Evolutionary conservation across 64 coral and sea anemone genomes (phyloP), one percentile per base, ranked within the genome.

Genomic region (Hydrozoanthus tunicans): DNA sequence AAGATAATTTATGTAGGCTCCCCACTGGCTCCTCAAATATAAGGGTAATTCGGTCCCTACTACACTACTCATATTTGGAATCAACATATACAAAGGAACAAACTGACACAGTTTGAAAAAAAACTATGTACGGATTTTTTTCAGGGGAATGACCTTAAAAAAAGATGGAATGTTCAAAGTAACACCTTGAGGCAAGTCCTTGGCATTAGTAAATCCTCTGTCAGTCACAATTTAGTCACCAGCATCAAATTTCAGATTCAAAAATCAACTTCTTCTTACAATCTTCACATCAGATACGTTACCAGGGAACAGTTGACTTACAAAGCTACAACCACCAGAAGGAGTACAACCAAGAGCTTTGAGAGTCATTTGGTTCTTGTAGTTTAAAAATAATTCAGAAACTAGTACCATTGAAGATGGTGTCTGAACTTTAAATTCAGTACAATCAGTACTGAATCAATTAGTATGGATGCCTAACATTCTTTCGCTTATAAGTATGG

Each of bases 291-390:
- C 85, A 53, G 85, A 89, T 54, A 74, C 77, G 53, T 62, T 89
- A 11, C 66, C 85, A 73, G 85, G 76, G 58, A 73, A 89, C 9
- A 89, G 58, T 72, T 89, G 85, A 89, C 85, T 89, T 43, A 89
- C 66, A 89, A 89, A 89, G 77, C 63, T 73, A 60, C 62, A 54
- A 51, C 62, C 62, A 58, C 85, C 69, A 89, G 63, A 71, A 55
- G 70, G 85, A 15, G 69, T 73, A 24, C 62, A 73, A 62, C 85
- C 43, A 70, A 89, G 85, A 73, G 63, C 69, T 59, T 89, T 77
- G 51, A 89, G 66, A 51, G 85, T 89, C 66, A 53, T 89, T 67
- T 89, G 85, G 14, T 72, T 89, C 66, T 89, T 89, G 69, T 89
- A 89, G 58, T 89, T 89, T 72, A 67, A 32, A 59, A 80, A 80